Percentiles rank a stretch among this genome's conserved stretches.
Evolutionary conservation across 2,797 vertebrate species (phyloP).

Genomic region (Syndactyla subalaris): DNA sequence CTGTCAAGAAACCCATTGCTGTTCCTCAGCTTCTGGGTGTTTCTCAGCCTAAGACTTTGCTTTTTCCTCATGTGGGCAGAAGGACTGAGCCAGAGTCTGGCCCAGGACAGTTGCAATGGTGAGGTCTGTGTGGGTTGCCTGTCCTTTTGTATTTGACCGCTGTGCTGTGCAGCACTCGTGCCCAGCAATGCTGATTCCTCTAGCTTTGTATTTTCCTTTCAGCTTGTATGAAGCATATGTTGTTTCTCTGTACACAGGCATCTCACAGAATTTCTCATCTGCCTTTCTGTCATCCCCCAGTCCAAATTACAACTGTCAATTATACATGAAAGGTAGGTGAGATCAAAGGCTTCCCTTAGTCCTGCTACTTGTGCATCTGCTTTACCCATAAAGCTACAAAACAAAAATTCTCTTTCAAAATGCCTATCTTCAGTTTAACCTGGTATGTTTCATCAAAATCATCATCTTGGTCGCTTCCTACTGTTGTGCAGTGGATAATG

Average conservation of each 20-base stretch:
- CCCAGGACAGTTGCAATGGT: fast-evolving
- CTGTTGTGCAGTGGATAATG: neutral
- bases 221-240: neutral
- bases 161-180: neutral
- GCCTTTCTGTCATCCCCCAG: neutral
- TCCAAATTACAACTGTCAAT: conserved; percentile 61
- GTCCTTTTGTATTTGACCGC: neutral
- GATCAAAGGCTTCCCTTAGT: conserved; percentile 45
- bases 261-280: neutral
- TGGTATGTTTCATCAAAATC: neutral
- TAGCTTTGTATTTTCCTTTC: neutral
- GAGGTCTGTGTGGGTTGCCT: neutral
- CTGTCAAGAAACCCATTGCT: neutral
- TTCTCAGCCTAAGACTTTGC: neutral
- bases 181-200: neutral
- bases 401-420: neutral
- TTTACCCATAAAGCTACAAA: neutral
- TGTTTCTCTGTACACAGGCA: neutral
- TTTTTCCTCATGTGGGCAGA: neutral
- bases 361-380: conserved; percentile 31
- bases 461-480: neutral
- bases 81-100: neutral
- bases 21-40: fast-evolving
- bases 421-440: neutral
- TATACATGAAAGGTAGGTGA: conserved; percentile 52